Conservation (phyloP, 2,113 vertebrate species). For the Strigops habroptila region DNA sequence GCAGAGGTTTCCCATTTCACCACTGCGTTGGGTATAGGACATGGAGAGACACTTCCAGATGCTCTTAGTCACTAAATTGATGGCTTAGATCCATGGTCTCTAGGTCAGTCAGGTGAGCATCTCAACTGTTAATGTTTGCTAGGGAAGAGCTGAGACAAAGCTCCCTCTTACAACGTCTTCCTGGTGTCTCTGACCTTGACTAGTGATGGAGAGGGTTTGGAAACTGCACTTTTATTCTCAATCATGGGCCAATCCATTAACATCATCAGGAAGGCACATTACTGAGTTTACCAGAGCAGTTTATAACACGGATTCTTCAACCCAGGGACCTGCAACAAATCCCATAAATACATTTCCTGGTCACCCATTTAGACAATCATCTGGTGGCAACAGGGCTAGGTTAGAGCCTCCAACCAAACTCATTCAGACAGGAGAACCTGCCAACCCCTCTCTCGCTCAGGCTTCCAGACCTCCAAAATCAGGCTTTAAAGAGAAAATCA, state of each 20-base stretch:
- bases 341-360: neutral
- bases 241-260: accelerated
- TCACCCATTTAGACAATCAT: neutral
- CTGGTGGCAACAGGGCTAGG: accelerated
- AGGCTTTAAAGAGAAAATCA: accelerated
- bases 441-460: neutral
- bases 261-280: neutral
- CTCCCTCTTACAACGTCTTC: accelerated
- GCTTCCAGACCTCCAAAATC: neutral
- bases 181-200: neutral
- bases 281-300: neutral
- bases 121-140: neutral
- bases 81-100: accelerated
- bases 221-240: neutral
- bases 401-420: neutral
- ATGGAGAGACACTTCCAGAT: neutral
- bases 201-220: neutral
- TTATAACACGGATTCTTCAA: no score
- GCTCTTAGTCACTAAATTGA: neutral
- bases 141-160: neutral
- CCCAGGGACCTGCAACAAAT: neutral
- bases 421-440: neutral
- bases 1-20: neutral
- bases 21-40: neutral
- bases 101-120: neutral